Base-by-base conservation (phyloP, 2,113 vertebrate genomes). In the Oreochromis niloticus region DNA sequence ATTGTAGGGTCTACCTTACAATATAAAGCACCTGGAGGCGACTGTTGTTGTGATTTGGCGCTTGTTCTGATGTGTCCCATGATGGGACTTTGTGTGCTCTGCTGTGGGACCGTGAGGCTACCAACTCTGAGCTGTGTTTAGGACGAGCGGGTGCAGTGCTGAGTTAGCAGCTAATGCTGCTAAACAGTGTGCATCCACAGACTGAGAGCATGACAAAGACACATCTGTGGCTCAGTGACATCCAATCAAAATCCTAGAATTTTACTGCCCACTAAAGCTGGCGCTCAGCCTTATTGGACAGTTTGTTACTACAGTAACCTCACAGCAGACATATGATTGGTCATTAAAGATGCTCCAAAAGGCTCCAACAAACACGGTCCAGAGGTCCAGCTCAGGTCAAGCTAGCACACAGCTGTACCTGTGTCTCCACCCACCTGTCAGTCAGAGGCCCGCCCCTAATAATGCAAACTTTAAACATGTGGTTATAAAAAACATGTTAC, bases 351-450 rank as follows among this genome's bases (percentile, higher is more conserved):
- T 6, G 59, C 30, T 63, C 59, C 30, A 19, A 3, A 61, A 63
- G 0, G 9, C 61, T 39, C 19, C 61, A 66, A 22, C 34, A 66
- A 66, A 39, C 10, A 0, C 0, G 0, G 61, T 0, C 34, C 34
- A 39, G 17, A n/a, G 61, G 61, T 66, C 17, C 61, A 39, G 34
- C n/a, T 39, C 34, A 39, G 61, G 34, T 39, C 34, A 66, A 39
- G 17, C 19, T n/a, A 13, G 34, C 19, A 41, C 19, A 14, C 19
- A 68, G 34, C 3, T 68, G 22, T 11, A 13, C 34, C 19, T 41
- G 36, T 68, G 63, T 68, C 6, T 22, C 34, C 36, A 41, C 22
- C 34, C 19, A 22, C 63, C 32, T 63, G 63, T 41, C 63, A 68
- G 6, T 68, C 34, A 41, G 36, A 68, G 63, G 19, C 19, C 19